Base-by-base conservation (phyloP, 2,797 vertebrate species). In the Spea hammondii region DNA sequence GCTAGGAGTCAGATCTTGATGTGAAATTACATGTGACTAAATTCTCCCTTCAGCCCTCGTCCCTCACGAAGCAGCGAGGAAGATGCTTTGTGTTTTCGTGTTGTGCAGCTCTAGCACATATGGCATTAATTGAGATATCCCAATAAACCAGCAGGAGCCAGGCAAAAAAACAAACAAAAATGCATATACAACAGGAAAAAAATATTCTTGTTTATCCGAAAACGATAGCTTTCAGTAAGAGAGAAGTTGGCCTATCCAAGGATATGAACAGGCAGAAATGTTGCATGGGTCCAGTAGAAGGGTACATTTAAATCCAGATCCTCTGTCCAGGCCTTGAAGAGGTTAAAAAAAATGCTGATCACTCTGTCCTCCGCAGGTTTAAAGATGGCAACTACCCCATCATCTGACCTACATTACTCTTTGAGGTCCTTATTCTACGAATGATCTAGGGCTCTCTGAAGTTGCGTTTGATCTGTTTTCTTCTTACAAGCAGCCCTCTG, bases 41-140 rank as follows among this genome's bases (percentile, higher is more conserved):
- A 32, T 32, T 32, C 32, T 32, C 32, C 3, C 32, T 32, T 32
- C 32, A 32, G 32, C 32, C 32, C 32, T 32, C 32, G 32, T 32
- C 32, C 32, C 32, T 32, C 32, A 32, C 32, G 32, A 32, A 32
- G 32, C 32, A 32, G 32, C 32, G 32, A 32, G 32, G 32, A 32
- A 32, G 32, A 32, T 2, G 32, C 32, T 32, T 32, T 64, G 62
- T 44, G 62, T 64, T 64, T 32, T 64, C 6, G 6, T 51, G n/a
- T 9, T 14, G 49, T 9, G 44, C 32, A 70, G 69, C 32, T 54
- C 70, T 46, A 53, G 44, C 50, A 75, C 73, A 75, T 66, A 13
- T 75, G 73, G 73, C 48, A 75, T 54, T 75, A 75, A 75, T 75
- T 75, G 46, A 4, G 6, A 75, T 75, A 62, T 47, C 65, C 48